Evolutionary conservation across 1,140 invertebrate genomes (phyloP).

Genomic region (Procambarus virginalis): DNA sequence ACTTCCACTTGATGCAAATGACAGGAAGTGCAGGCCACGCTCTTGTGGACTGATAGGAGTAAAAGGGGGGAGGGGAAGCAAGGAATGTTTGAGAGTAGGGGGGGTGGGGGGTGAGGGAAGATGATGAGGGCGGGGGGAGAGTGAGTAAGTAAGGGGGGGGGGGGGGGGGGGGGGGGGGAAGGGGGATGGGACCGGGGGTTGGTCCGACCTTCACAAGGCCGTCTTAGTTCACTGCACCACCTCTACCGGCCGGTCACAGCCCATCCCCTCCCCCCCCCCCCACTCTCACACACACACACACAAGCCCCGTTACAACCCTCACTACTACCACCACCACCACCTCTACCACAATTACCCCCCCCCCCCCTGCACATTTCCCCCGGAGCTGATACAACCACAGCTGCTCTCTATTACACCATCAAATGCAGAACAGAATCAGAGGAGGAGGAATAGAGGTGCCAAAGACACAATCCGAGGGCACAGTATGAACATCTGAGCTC

Average conservation of each 20-base stretch:
- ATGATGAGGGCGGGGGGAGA: no score
- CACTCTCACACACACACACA: no score
- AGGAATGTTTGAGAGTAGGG: no score
- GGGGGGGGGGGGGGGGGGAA: neutral
- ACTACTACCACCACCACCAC: neutral
- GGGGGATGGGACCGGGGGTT: conserved; percentile 2
- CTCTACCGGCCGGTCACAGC: neutral
- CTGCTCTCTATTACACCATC: neutral
- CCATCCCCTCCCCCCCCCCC: no score
- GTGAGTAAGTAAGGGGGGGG: neutral
- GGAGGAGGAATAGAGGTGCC: no score
- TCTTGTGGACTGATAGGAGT: no score
- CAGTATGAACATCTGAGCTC: no score
- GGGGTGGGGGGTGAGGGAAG: neutral
- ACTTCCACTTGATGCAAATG: neutral
- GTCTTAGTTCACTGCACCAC: neutral
- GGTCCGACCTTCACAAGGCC: neutral
- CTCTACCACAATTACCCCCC: neutral
- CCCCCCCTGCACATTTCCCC: neutral
- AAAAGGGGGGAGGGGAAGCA: no score
- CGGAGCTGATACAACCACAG: neutral
- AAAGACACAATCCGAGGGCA: no score
- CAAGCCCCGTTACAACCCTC: neutral
- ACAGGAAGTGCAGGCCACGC: neutral
- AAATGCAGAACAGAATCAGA: neutral